A percentile compares a stretch with the other conserved stretches of the same genome.
Conservation (phyloP, 2,797 vertebrate genomes). For the Coracias cyanogaster region DNA sequence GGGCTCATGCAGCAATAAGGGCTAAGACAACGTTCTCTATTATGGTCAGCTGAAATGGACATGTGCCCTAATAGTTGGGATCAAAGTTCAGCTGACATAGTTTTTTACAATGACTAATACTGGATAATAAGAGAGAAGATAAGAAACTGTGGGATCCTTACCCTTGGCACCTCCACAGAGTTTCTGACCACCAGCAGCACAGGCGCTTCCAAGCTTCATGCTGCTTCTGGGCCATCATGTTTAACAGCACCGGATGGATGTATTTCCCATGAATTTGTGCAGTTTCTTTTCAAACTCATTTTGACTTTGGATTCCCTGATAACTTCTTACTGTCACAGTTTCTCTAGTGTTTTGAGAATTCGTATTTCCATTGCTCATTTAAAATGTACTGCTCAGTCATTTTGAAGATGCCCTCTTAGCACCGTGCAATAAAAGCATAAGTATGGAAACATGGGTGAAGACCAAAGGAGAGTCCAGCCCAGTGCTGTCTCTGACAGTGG, state of each 20-base stretch:
- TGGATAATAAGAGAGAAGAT: background rate
- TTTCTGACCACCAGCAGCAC: background rate
- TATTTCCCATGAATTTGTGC: background rate
- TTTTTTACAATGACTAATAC: background rate
- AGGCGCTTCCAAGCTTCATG: background rate
- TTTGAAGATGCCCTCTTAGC: background rate
- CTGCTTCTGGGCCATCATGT: background rate
- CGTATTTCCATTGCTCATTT: background rate
- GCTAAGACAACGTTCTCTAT: background rate
- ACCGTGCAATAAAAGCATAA: background rate
- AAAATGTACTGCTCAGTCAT: background rate
- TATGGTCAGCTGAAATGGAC: background rate
- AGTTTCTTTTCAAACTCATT: background rate
- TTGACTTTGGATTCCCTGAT: background rate
- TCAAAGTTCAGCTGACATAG: background rate
- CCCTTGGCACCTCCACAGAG: background rate
- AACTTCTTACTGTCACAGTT: background rate
- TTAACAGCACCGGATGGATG: background rate
- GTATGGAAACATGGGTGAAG: background rate
- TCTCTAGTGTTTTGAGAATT: rapidly evolving
- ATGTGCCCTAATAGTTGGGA: background rate
- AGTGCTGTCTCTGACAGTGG: background rate
- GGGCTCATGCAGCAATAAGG: background rate
- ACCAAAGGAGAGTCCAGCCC: background rate
- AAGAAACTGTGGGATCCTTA: background rate